phyloP scores from a whole-genome alignment of 1,140 invertebrate species.

The Lucilia cuprina region DNA sequence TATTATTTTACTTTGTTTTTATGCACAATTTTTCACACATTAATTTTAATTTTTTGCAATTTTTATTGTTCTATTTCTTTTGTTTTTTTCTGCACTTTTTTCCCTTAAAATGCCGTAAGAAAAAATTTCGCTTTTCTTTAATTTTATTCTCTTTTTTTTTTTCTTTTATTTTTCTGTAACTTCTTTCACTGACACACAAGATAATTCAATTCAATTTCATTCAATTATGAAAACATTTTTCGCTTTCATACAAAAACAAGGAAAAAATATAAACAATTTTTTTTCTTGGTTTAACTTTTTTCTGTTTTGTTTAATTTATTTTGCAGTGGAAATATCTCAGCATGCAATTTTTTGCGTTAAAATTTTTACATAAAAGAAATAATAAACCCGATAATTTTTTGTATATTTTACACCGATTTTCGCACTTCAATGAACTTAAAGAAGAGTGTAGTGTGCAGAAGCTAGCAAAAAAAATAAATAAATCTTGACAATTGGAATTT shows the following conservation, averaged over 20 bases:
- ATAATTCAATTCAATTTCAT: neutral
- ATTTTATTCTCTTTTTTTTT: neutral
- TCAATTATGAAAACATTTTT: slow-evolving; percentile 3
- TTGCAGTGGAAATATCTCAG: neutral
- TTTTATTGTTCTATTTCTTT: neutral
- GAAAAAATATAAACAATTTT: neutral
- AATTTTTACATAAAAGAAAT: neutral
- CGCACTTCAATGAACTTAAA: neutral
- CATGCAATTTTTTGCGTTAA: neutral
- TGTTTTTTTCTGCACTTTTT: neutral
- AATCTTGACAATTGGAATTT: slow-evolving; percentile 27
- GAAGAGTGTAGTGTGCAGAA: neutral
- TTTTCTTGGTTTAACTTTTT: neutral
- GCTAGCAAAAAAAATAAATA: neutral
- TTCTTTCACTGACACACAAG: neutral
- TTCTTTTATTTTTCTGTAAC: neutral
- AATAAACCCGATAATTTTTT: neutral
- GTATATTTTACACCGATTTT: neutral
- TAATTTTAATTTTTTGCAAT: neutral
- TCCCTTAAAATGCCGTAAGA: neutral
- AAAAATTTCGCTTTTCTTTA: slow-evolving; percentile 5
- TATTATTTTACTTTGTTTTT: neutral
- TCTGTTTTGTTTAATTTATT: neutral
- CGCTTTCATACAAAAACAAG: neutral
- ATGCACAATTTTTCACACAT: neutral